Base-by-base conservation (phyloP, 2,797 vertebrate genomes). In the Macropus fuliginosus region DNA sequence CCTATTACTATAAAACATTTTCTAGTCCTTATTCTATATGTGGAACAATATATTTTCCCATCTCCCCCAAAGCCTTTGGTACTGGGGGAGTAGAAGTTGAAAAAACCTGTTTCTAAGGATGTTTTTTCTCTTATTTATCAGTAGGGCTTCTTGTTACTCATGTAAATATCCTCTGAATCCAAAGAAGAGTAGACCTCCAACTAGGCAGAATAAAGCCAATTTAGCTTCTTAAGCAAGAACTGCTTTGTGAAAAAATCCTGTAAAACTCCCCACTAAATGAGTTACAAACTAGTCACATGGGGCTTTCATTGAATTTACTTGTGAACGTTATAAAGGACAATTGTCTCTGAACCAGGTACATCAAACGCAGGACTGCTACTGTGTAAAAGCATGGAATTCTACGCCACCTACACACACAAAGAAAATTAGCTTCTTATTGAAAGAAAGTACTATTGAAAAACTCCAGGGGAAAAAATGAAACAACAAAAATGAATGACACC, bases 371-470 rank as follows among this genome's bases (percentile, higher is more conserved):
- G 52, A 59, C 95, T 96, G 96, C 96, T 96, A 91, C 96, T 96
- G 95, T 95, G 98, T 97, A 97, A 97, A 98, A 97, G 97, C 94
- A 89, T 93, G 95, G 92, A 93, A 91, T 94, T 96, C 98, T 95
- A 55, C 34, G 97, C 98, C 98, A 98, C 98, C 98, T 97, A 98
- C 98, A 97, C 96, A 96, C 40, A 94, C 92, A 92, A 98, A 98
- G 98, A 97, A 98, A 98, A 98, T 98, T 97, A 98, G 91, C 95
- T 98, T 98, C 97, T 96, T 96, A 98, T 92, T 97, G 98, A 98
- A 94, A 93, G 89, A 93, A 97, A 94, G 97, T 96, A 95, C 97
- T 93, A 98, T 94, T 52, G 90, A 95, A 95, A 97, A 98, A 66
- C 96, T 94, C 93, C 59, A 95, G 95, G 98, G 96, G 96, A 97